phyloP scores from a whole-genome alignment of 2,797 vertebrate genomes.

The Pantherophis alleghaniensis region DNA sequence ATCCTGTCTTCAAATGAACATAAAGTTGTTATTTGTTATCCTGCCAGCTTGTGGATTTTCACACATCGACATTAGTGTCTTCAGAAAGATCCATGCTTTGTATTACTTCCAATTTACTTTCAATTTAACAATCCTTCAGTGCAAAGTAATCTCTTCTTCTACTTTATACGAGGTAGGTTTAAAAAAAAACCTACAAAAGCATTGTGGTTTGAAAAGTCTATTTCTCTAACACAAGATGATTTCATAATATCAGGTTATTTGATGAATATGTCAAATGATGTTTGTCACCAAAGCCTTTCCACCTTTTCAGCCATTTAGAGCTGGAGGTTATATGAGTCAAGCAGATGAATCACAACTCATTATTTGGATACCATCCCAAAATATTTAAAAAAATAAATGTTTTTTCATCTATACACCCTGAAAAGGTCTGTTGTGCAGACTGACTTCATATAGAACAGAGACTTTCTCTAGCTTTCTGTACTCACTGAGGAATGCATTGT shows the following conservation, averaged over 20 bases:
- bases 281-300: conserved; percentile 50
- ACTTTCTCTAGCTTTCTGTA: conserved; percentile 16
- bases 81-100: background rate
- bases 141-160: background rate
- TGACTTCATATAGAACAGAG: conserved; percentile 22
- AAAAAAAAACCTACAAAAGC: background rate
- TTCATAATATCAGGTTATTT: conserved; percentile 24
- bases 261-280: conserved; percentile 41
- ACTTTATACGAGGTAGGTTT: background rate
- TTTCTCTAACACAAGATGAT: background rate
- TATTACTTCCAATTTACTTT: background rate
- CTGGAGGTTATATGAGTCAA: conserved; percentile 56
- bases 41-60: background rate
- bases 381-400: conserved; percentile 10
- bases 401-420: conserved; percentile 1
- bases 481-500: background rate
- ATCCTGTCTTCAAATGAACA: background rate
- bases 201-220: background rate
- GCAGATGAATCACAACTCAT: conserved; percentile 53
- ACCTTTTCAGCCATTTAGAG: conserved; percentile 50
- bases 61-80: conserved; percentile 11
- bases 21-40: background rate
- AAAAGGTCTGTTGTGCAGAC: conserved; percentile 6
- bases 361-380: conserved; percentile 46
- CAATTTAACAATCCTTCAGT: background rate